These are phyloP conservation scores for Chromobotia macracanthus DNA, from an alignment of 2,797 vertebrate genomes.

Conservation along the genomic window DNA sequence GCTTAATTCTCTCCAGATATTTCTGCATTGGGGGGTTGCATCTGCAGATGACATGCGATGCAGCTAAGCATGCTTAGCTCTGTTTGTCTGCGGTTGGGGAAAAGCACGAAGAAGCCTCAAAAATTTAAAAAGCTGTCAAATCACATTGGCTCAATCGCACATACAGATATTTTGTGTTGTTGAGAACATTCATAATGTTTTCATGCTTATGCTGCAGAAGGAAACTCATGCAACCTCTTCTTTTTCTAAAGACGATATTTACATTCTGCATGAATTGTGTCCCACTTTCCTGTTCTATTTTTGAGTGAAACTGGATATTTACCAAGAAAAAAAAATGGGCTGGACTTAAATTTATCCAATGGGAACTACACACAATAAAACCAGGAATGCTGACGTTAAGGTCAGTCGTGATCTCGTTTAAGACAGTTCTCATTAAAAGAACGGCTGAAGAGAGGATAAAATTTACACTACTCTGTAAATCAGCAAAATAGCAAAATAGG, in stretches of 20 bases:
- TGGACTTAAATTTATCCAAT: too few relatives aligned
- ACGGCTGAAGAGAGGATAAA: neutral
- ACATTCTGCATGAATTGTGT: neutral
- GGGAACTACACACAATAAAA: neutral
- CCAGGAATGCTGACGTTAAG: neutral
- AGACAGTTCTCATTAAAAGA: conserved; percentile 12
- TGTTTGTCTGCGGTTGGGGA: neutral
- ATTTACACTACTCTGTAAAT: conserved; percentile 8
- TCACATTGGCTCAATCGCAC: neutral
- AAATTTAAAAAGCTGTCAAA: neutral
- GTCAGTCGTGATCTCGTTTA: neutral
- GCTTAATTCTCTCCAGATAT: neutral
- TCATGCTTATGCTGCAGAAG: neutral
- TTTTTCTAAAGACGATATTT: neutral
- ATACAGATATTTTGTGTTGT: neutral
- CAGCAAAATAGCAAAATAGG: conserved; percentile 13
- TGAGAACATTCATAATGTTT: neutral
- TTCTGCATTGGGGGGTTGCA: neutral
- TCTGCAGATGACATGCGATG: neutral
- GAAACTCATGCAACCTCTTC: neutral
- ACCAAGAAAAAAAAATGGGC: too few relatives aligned
- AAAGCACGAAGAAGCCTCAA: neutral
- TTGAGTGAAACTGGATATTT: too few relatives aligned
- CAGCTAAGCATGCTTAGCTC: neutral
- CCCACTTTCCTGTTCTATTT: neutral